Evolutionary conservation across 2,888 invertebrate species (phyloP), one percentile per base, ranked within the genome.

Genomic region (Campoplex capitator): DNA sequence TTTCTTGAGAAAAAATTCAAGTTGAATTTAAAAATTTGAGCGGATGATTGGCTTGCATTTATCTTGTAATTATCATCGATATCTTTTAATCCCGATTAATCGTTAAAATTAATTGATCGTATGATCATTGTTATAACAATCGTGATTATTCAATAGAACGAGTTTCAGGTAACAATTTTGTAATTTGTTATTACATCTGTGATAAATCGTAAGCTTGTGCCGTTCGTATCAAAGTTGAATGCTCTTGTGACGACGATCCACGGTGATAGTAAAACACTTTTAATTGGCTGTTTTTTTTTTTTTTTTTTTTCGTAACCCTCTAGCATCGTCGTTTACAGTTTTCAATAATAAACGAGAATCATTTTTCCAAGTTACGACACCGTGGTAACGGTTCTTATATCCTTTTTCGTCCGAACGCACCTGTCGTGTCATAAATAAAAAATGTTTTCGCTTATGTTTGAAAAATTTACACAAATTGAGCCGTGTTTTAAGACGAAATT

Each of bases 101-200:
- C 23, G 3, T 8, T 18, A 18, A 42, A 28, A 70, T 65, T 23
- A 32, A 23, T 56, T 45, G 54, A 56, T 56, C 38, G 18, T 56
- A 70, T 56, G 18, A 70, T 70, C 28, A 78, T 56, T 48, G n/a
- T 48, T 35, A 67, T 77, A 48, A 35, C 35, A 45, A 77, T 35
- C 9, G 32, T 11, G 23, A 32, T 65, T 76, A 11, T 65, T 76
- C 48, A 48, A 51, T n/a, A 42, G 28, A 45, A 23, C 62, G 3
- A 56, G 23, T 42, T 62, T 62, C 42, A 28, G 18, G 45, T 9
- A 42, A 42, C n/a, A 56, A 3, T 11, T 75, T 28, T 75, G 48
- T 2, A 70, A 9, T 28, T 23, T n/a, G 6, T 23, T 11, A 42
- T 70, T 70, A 28, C 16, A 70, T 16, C 45, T 23, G 23, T 70